Base-by-base conservation (phyloP, 2,888 invertebrate genomes). In the Chrysina gloriosa region DNA sequence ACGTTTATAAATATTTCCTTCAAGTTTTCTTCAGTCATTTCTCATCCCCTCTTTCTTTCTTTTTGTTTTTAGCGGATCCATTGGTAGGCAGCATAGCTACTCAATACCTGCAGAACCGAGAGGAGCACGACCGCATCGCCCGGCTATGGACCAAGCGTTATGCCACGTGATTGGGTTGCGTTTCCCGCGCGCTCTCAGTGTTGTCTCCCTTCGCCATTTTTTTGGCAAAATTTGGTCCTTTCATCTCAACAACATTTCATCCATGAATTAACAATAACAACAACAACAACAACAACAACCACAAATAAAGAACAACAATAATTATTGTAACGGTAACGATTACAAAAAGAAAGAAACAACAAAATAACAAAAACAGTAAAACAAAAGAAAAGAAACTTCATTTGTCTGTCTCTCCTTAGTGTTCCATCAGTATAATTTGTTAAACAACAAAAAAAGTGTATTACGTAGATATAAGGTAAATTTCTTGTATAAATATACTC, bases 61-160 rank as follows among this genome's bases (percentile, higher is more conserved):
- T 9, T 58, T 63, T 47, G 68, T 78, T 89, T 88, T 2, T 85
- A 93, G 96, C 96, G 81, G 98, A 98, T 86, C 98, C 98, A 2
- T 85, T 98, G 79, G 98, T 98, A 69, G 97, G 97, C 74, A 97
- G 96, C 84, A 98, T 98, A 87, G 98, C 98, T 63, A 96, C 96
- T 74, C 98, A 98, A 88, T 98, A 96, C 87, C 88, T 97, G 77
- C 96, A 97, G 85, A 97, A 98, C 85, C 89, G 97, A 71, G 96
- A 96, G 82, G 98, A 98, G 84, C 98, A 98, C 83, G 98, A 98
- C 85, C 92, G 97, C 83, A 96, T 97, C 84, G 98, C 98, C 76
- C 92, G 97, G 84, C 91, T 97, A 81, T 98, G 98, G 98, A 98
- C 98, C 83, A 97, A 97, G 85, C 92, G 98, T 80, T 98, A 95